Evolutionary conservation across 2,113 vertebrate species (phyloP).

Genomic region (Monopterus albus): DNA sequence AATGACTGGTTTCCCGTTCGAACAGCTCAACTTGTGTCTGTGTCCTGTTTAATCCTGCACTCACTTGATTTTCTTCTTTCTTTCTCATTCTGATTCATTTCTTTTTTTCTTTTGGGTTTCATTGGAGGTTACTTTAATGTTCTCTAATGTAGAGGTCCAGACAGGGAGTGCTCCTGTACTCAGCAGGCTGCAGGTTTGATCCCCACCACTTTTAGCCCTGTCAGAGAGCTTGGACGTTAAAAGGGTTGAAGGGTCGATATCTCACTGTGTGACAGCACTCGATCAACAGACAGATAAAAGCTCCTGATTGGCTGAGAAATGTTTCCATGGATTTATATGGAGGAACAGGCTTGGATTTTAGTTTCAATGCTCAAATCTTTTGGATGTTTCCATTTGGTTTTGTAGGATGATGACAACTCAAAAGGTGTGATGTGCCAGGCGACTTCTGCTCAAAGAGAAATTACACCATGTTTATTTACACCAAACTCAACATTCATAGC

Average conservation of each 20-base stretch:
- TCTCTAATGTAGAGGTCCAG: slow-evolving; percentile 33
- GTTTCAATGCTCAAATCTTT: not conserved
- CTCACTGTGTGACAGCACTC: slow-evolving; percentile 25
- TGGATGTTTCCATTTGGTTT: slow-evolving; percentile 14
- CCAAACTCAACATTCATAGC: slow-evolving; percentile 6
- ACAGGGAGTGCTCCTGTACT: not conserved
- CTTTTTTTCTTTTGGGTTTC: not conserved
- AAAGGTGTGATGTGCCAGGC: not conserved
- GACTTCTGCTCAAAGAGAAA: slow-evolving; percentile 11
- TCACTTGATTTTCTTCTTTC: not conserved
- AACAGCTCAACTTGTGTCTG: not conserved
- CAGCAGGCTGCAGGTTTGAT: slow-evolving; percentile 62
- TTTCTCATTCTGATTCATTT: not conserved
- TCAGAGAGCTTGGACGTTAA: slow-evolving; percentile 25
- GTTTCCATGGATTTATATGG: slow-evolving; percentile 25
- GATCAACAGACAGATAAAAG: slow-evolving; percentile 28
- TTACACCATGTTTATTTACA: slow-evolving; percentile 27
- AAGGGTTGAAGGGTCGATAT: slow-evolving; percentile 55
- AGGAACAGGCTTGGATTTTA: slow-evolving; percentile 14
- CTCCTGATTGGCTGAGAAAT: slow-evolving; percentile 45
- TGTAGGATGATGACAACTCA: not conserved
- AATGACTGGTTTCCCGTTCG: slow-evolving; percentile 25
- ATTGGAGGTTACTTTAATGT: slow-evolving; percentile 40
- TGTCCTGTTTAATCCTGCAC: not conserved
- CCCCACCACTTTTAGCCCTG: slow-evolving; percentile 35